phyloP scores from a whole-genome alignment of 2,888 invertebrate species.

The Atrina japonica region DNA sequence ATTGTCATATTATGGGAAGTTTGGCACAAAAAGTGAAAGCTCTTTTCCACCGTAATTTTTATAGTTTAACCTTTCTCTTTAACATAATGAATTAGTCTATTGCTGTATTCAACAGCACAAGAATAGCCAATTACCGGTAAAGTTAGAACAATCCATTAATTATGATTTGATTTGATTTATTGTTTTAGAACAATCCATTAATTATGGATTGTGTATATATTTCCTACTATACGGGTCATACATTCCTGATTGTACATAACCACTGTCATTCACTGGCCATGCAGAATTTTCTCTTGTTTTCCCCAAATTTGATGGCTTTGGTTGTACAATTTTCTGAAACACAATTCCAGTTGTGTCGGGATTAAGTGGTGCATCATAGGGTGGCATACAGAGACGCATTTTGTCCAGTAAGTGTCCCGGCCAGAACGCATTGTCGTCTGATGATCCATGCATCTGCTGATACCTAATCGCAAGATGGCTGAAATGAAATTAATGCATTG shows the following conservation, averaged over 20 bases:
- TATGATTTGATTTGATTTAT: too few relatives aligned
- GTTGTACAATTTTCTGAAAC: conserved; percentile 56
- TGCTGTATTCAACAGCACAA: too few relatives aligned
- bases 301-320: conserved; percentile 54
- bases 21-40: too few relatives aligned
- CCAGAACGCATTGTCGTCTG: conserved; percentile 74
- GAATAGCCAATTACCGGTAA: too few relatives aligned
- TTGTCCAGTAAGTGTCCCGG: conserved; percentile 78
- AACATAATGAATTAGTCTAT: too few relatives aligned
- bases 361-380: conserved; percentile 50
- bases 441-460: conserved; percentile 59
- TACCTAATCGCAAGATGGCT: conserved; percentile 65
- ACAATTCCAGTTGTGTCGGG: conserved; percentile 56
- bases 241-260: conserved; percentile 64
- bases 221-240: conserved; percentile 63
- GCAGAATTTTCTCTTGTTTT: conserved; percentile 62
- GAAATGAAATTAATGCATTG: conserved; percentile 36
- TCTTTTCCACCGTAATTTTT: too few relatives aligned
- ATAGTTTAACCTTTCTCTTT: too few relatives aligned
- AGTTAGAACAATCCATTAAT: too few relatives aligned
- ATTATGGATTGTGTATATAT: conserved; percentile 30
- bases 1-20: too few relatives aligned
- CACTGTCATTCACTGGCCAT: conserved; percentile 62
- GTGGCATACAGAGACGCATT: conserved; percentile 72
- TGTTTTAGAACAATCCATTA: too few relatives aligned